phyloP scores from a whole-genome alignment of 2,888 invertebrate genomes.

The Melanargia galathea region DNA sequence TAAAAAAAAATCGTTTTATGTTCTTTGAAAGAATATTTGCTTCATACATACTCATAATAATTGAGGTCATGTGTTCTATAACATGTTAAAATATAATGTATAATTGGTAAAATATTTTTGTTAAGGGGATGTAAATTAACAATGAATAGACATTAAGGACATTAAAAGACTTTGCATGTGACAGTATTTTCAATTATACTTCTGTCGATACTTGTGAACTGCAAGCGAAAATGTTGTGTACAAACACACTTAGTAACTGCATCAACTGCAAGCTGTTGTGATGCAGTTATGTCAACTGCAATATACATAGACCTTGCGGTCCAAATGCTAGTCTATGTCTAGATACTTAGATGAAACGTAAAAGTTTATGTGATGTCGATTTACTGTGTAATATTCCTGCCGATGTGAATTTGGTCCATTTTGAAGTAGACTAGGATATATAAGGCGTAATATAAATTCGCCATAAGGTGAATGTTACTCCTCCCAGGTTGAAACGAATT shows the following conservation, averaged over 20 bases:
- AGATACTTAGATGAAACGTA: too few relatives aligned
- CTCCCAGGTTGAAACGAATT: background rate
- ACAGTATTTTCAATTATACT: too few relatives aligned
- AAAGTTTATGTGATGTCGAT: background rate
- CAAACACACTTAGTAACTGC: too few relatives aligned
- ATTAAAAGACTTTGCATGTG: too few relatives aligned
- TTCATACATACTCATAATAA: background rate
- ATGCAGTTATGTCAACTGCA: too few relatives aligned
- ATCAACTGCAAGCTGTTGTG: too few relatives aligned
- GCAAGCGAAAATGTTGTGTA: too few relatives aligned
- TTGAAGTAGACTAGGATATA: conserved; percentile 7
- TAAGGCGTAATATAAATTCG: background rate
- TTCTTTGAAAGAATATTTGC: background rate
- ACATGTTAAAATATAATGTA: background rate
- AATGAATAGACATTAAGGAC: background rate
- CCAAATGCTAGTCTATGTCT: too few relatives aligned
- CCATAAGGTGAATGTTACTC: background rate
- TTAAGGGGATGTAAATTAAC: background rate
- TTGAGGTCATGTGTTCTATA: background rate
- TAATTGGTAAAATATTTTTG: background rate
- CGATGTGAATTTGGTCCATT: conserved; percentile 10
- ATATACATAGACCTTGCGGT: too few relatives aligned
- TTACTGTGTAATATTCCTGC: background rate
- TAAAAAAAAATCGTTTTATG: background rate
- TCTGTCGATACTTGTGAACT: too few relatives aligned